phyloP scores from a whole-genome alignment of 2,113 vertebrate genomes.

The Progne subis region DNA sequence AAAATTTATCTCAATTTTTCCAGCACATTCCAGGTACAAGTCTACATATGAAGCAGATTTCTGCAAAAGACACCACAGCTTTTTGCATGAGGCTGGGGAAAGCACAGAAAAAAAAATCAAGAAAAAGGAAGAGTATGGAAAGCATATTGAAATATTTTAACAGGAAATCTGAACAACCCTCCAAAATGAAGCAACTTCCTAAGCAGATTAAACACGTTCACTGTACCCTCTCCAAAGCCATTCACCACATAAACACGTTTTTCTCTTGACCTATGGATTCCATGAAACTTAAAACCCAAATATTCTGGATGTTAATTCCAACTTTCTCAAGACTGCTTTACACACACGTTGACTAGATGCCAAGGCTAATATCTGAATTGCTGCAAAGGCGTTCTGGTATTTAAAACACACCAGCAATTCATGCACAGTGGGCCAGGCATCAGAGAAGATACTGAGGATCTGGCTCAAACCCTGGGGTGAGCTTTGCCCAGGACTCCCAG shows the following conservation, averaged over 20 bases:
- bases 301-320: neutral
- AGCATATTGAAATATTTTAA: neutral
- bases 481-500: neutral
- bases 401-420: neutral
- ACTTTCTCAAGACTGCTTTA: neutral
- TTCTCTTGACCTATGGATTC: neutral
- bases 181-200: neutral
- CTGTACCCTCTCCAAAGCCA: neutral
- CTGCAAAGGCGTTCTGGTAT: neutral
- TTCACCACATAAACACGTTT: accelerated
- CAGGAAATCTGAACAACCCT: neutral
- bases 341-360: neutral
- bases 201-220: neutral
- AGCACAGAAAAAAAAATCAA: neutral
- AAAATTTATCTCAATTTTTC: neutral
- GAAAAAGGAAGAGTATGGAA: neutral
- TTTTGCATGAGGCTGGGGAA: neutral
- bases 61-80: neutral
- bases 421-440: neutral
- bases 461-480: neutral
- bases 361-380: neutral
- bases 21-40: neutral
- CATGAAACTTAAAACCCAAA: neutral
- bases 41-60: neutral
- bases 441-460: neutral